Evolutionary conservation across 92 coral and sea anemone species (phyloP), one percentile per base, ranked within the genome.

Genomic region (Diadumene lineata): DNA sequence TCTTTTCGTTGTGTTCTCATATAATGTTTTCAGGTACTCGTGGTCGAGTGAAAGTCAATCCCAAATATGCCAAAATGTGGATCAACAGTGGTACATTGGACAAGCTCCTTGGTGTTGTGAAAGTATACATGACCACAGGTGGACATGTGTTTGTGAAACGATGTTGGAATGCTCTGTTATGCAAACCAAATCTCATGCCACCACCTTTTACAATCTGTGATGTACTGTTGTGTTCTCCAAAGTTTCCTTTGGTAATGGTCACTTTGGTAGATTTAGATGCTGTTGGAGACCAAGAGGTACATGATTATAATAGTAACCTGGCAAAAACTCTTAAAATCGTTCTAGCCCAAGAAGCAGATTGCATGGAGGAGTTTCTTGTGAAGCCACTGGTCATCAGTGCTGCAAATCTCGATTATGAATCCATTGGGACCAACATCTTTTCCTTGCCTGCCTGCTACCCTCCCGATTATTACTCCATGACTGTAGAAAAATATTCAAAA

Each of bases 401-500:
- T 0, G 32, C 31, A 25, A 23, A 0, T 43, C 16, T 9, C 2
- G 73, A 0, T 28, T 57, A 46, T 34, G 0, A 68, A 43, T 9
- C 0, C 0, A 17, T 23, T 6, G 0, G 9, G 0, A 48, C n/a
- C n/a, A n/a, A n/a, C n/a, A n/a, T n/a, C n/a, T 46, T 23, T 38
- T 13, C n/a, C 28, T 38, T 1, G 56, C 24, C 19, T 22, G 0
- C n/a, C 61, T 19, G 0, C 48, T 38, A 38, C 48, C 24, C n/a
- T 25, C 73, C 73, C 1, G 15, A 68, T 0, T 13, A 57, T 21
- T 68, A 68, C 73, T 24, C 11, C 11, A 68, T 68, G 73, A 21
- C 0, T 68, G n/a, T 2, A 0, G 60, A 21, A 10, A 68, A 68
- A 25, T 44, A 68, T 29, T 9, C 0, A 18, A 68, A 44, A 9